Evolutionary conservation across 2,797 vertebrate species (phyloP).

Genomic region (Sternarchorhynchus goeldii): DNA sequence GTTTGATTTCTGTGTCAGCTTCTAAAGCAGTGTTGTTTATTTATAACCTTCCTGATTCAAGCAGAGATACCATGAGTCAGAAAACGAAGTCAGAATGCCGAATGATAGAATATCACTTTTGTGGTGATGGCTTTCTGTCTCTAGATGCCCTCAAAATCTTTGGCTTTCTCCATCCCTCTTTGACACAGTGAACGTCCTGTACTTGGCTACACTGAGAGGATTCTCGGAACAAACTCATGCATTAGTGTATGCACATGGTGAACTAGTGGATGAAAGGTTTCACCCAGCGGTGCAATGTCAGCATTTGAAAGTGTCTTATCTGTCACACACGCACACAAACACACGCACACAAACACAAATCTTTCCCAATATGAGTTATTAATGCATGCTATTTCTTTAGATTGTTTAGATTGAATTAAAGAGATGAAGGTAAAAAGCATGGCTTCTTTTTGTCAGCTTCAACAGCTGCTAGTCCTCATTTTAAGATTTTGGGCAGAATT

Average conservation of each 20-base stretch:
- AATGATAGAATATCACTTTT: background rate
- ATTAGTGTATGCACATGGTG: conserved; percentile 12
- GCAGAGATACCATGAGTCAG: background rate
- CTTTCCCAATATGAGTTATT: conserved; percentile 5
- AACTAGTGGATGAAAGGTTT: conserved; percentile 34
- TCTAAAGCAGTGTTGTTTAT: background rate
- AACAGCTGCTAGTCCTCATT: background rate
- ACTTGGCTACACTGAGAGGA: conserved; percentile 29
- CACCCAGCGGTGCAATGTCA: background rate
- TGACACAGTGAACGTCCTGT: conserved; percentile 20
- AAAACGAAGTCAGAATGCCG: background rate
- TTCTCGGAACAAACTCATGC: conserved; percentile 23
- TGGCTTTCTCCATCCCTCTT: conserved; percentile 8
- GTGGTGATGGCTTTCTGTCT: background rate
- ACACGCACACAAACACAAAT: background rate
- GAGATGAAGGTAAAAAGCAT: background rate
- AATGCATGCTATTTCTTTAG: background rate
- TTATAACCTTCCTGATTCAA: background rate
- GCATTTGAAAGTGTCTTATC: conserved; percentile 34
- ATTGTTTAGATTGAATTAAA: background rate
- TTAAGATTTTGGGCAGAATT: background rate
- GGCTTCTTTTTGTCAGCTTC: background rate
- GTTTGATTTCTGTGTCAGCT: background rate
- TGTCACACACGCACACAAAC: conserved; percentile 11
- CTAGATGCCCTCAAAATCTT: conserved; percentile 23